These are phyloP conservation scores for Hyperoplus lanceolatus DNA, from an alignment of 2,797 vertebrate species.

Conservation along the genomic window DNA sequence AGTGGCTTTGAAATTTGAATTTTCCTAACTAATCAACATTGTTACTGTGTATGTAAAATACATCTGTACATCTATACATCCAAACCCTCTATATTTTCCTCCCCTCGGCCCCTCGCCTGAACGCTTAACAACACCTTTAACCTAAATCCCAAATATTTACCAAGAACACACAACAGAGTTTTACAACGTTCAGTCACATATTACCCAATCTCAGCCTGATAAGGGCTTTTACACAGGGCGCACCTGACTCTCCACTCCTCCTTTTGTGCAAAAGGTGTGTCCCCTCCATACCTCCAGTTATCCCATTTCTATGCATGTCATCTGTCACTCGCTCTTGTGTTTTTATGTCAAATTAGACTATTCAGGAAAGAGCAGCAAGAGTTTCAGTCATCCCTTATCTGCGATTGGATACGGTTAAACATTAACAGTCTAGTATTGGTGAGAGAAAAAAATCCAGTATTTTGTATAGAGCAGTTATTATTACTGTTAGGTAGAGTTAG, in stretches of 20 bases:
- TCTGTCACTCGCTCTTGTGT: conserved; percentile 17
- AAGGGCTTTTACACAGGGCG: conserved; percentile 11
- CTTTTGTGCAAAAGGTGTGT: conserved; percentile 40
- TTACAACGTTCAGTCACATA: conserved; percentile 30
- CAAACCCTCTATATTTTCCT: not conserved
- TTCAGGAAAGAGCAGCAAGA: not conserved
- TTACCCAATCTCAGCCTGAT: conserved; percentile 38
- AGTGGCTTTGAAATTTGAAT: no score
- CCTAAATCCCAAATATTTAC: not conserved
- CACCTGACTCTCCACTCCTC: conserved; percentile 47
- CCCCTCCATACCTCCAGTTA: not conserved
- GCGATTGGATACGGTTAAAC: not conserved
- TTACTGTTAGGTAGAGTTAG: not conserved
- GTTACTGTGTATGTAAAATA: no score
- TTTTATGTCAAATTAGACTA: not conserved
- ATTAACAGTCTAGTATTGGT: not conserved
- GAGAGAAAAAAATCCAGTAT: not conserved
- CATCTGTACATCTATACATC: not conserved
- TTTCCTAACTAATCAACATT: no score
- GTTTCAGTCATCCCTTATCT: not conserved
- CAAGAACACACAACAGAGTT: not conserved
- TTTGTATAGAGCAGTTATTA: not conserved
- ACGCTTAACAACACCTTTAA: conserved; percentile 3
- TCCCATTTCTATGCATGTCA: conserved; percentile 7
- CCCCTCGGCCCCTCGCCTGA: not conserved